Base-by-base conservation (phyloP, 1,140 invertebrate genomes). In the Chrysopa pallens region DNA sequence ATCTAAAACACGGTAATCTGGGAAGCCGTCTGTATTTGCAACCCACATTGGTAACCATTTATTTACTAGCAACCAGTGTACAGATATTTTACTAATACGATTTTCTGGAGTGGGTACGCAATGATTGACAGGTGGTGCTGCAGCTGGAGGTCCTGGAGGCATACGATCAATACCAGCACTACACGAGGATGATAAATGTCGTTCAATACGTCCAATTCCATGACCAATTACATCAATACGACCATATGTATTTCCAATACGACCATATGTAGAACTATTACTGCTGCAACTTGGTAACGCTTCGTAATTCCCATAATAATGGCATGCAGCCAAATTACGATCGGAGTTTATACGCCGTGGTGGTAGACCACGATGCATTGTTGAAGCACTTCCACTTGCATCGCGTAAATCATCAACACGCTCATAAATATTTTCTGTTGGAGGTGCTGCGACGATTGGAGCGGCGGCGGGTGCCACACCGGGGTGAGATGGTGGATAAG, bases 21-120 rank as follows among this genome's bases (percentile, higher is more conserved):
- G 58, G 15, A 67, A 66, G 28, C 50, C 52, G 40, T 55, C 56
- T 4, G 59, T 61, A 44, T 71, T 69, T 9, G 66, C 67, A 39
- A 70, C 68, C 69, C 69, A 72, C 14, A 72, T 43, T 0, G 70
- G 70, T 36, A 72, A 48, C 69, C 69, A 72, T 45, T 70, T 69
- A 50, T 72, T 71, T 0, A 69, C 66, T 39, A 72, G 49, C 6
- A 71, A 51, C 69, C 69, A 72, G 49, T 70, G 69, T 35, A 72
- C 53, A 27, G 68, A 69, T 1, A 69, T 66, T 49, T 70, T 70
- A 36, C 68, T 70, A 39, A 71, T 71, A 23, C 58, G 47, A 15
- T 57, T 56, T 2, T 53, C 52, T 31, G 48, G 29, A 48, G 59
- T 53, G n/a, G 4, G 8, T 1, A 23, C 14, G 6, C 13, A 12